Percentiles rank a stretch among this genome's conserved stretches.
Evolutionary conservation across 2,797 vertebrate species (phyloP).

Genomic region (Hemitrygon akajei): DNA sequence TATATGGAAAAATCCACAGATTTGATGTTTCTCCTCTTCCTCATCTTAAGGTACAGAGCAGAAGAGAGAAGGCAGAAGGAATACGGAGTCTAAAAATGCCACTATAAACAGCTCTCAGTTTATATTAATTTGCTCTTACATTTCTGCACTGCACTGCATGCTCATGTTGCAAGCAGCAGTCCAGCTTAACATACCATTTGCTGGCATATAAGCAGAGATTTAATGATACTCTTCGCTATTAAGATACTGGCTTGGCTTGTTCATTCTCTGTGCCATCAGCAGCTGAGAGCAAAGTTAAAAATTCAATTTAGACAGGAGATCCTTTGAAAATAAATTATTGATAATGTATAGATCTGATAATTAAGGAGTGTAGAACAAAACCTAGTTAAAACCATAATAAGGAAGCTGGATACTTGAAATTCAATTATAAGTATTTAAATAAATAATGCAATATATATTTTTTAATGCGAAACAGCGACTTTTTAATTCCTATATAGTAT

Average conservation of each 20-base stretch:
- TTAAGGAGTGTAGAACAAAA: constrained; percentile 4
- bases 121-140: no score
- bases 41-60: background rate
- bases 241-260: background rate
- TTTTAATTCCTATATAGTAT: background rate
- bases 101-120: background rate
- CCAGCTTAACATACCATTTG: background rate
- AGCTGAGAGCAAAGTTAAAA: background rate
- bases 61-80: background rate
- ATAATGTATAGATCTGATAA: background rate
- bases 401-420: background rate
- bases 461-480: background rate
- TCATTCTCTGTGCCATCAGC: constrained; percentile 4
- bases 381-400: constrained; percentile 8
- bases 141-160: background rate
- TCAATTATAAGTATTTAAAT: constrained; percentile 2
- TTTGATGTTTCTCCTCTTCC: background rate
- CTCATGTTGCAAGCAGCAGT: background rate
- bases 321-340: constrained; percentile 35
- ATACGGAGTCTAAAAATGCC: background rate
- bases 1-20: background rate
- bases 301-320: background rate
- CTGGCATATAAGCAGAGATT: background rate
- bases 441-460: constrained; percentile 2
- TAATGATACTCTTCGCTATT: constrained; percentile 19